A percentile compares a stretch with the other conserved stretches of the same genome.
Conservation (phyloP, 1,140 invertebrate species). For the Drosophila bifasciata region DNA sequence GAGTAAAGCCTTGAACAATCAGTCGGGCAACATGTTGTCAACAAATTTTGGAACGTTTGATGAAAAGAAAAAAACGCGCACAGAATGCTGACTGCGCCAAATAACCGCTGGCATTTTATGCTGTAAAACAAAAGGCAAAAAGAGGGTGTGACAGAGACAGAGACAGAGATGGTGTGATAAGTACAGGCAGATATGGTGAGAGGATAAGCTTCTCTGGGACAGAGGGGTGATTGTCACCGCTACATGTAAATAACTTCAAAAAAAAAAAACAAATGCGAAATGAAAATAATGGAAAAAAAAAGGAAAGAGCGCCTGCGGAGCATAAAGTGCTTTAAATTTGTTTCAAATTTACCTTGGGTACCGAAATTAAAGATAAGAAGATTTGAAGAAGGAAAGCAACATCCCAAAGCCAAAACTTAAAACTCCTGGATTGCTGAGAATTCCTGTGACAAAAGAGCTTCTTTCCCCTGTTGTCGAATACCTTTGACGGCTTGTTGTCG, state of each 20-base stretch:
- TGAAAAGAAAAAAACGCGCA: constrained; percentile 44
- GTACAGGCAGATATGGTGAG: not conserved
- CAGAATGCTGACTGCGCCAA: constrained; percentile 57
- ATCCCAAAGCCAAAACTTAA: not conserved
- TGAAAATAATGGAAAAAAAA: constrained; percentile 42
- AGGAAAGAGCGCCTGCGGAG: constrained; percentile 28
- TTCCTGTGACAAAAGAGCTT: constrained; percentile 24
- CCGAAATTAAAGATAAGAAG: constrained; percentile 1
- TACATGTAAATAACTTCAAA: constrained; percentile 73
- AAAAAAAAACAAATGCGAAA: constrained; percentile 43
- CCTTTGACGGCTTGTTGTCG: constrained; percentile 64
- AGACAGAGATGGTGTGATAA: no score
- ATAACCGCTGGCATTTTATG: constrained; percentile 55
- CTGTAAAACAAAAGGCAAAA: no score
- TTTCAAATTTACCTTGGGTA: constrained; percentile 6
- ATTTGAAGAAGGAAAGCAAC: not conserved
- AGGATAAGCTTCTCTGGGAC: no score
- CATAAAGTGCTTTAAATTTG: constrained; percentile 22
- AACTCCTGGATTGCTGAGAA: constrained; percentile 40
- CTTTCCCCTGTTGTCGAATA: constrained; percentile 48
- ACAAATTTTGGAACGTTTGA: constrained; percentile 71
- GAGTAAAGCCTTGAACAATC: constrained; percentile 46
- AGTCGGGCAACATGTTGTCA: constrained; percentile 75
- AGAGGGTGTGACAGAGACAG: no score
- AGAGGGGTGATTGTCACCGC: constrained; percentile 17